Evolutionary conservation across 2,888 invertebrate species (phyloP).

Genomic region (Stegana nigrithorax): DNA sequence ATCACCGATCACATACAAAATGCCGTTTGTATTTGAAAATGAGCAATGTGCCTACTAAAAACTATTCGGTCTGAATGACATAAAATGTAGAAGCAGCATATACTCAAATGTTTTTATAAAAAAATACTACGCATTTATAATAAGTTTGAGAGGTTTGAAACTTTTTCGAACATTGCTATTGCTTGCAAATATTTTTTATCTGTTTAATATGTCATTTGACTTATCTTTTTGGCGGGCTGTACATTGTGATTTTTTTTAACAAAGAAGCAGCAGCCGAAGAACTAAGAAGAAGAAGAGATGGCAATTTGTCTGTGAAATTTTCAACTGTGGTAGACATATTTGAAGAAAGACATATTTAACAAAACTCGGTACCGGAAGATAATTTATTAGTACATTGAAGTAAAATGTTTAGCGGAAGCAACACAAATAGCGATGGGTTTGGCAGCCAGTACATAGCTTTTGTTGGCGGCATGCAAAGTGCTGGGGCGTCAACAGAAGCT

Average conservation of each 20-base stretch:
- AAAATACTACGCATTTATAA: too few relatives aligned
- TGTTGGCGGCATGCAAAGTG: constrained; percentile 71
- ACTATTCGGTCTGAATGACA: constrained; percentile 5
- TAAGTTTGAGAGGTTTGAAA: too few relatives aligned
- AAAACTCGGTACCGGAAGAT: too few relatives aligned
- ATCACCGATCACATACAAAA: constrained; percentile 38
- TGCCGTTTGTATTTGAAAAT: constrained; percentile 47
- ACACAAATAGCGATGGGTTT: constrained; percentile 58
- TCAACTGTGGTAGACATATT: neutral
- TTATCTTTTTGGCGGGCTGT: too few relatives aligned
- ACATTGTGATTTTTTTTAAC: too few relatives aligned
- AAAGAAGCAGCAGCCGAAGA: constrained; percentile 13
- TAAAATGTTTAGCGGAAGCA: constrained; percentile 62
- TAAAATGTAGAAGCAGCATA: constrained; percentile 14
- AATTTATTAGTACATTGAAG: neutral
- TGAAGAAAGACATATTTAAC: constrained; percentile 11
- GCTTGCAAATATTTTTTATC: too few relatives aligned
- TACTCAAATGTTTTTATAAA: too few relatives aligned
- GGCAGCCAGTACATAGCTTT: constrained; percentile 73
- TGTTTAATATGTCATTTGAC: too few relatives aligned
- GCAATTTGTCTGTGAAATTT: constrained; percentile 30
- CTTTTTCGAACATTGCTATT: too few relatives aligned
- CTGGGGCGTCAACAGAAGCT: neutral
- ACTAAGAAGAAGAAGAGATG: constrained; percentile 43
- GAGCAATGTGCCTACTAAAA: constrained; percentile 6